Evolutionary conservation across 2,113 vertebrate genomes (phyloP), one percentile per base, ranked within the genome.

Genomic region (Kryptolebias marmoratus): DNA sequence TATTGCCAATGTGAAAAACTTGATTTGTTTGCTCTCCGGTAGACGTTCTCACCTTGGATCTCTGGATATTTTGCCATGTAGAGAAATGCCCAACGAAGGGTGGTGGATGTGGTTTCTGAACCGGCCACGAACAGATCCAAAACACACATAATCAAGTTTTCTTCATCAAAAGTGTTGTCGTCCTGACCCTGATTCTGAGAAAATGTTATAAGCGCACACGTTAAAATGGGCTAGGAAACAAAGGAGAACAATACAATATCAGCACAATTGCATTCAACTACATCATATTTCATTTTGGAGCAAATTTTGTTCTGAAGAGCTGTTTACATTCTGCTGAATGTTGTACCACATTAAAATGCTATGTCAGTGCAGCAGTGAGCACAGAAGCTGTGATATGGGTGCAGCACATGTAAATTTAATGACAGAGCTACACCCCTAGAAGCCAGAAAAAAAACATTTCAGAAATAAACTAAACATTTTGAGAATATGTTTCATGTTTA

Each of bases 41-140:
- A 8, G 13, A 86, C 93, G 0, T 85, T 89, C 2, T 90, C 86
- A 97, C 96, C 92, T 78, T 97, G 95, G 59, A 97, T 89, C 0
- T 91, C 84, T 0, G 94, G 95, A 75, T 96, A 90, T 68, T 92
- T 95, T 87, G 90, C 92, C 93, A 96, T 94, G 76, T 95, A 93
- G 49, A 97, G 93, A 11, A 95, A 83, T 1, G 92, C 92, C 96
- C 96, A 97, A 68, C 95, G 95, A 66, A 97, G 84, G 0, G 96
- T 96, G 14, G 94, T 93, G 2, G 95, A 92, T 2, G 94, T 95
- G 48, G 96, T 96, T 82, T 97, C 96, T 1, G 95, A 95, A 0
- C 96, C 96, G 0, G 96, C 96, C 87, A 93, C 84, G 71, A 97
- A 92, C 74, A 97, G 89, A 84, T 97, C 95, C 0, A 95, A 78